These are phyloP conservation scores for Malurus cyaneus DNA, from an alignment of 2,113 vertebrate species.

Conservation along the genomic window DNA sequence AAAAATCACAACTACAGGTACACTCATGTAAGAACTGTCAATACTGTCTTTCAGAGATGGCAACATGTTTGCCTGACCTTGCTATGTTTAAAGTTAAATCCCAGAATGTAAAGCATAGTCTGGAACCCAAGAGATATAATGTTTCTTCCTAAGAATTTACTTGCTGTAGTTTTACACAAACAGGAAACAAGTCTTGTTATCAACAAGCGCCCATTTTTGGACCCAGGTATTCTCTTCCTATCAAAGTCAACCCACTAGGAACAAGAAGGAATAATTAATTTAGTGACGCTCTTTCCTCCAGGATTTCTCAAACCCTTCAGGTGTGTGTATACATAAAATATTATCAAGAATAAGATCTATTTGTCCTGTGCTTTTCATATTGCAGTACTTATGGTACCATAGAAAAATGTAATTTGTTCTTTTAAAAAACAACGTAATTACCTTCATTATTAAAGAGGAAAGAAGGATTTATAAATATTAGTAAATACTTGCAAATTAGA, in stretches of 20 bases:
- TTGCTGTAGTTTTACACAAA: background rate
- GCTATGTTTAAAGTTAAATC: background rate
- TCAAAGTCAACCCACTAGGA: background rate
- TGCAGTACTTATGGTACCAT: background rate
- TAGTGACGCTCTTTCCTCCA: background rate
- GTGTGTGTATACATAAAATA: background rate
- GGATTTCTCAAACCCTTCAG: background rate
- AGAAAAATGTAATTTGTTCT: accelerated
- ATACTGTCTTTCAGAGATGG: background rate
- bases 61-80: background rate
- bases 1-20: background rate
- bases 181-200: accelerated
- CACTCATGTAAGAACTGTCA: background rate
- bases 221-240: background rate
- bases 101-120: background rate
- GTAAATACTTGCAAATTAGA: background rate
- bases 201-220: background rate
- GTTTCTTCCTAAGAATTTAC: background rate
- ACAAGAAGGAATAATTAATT: background rate
- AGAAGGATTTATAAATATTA: background rate
- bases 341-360: background rate
- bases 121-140: background rate
- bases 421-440: background rate
- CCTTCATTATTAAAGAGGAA: background rate
- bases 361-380: background rate